These are phyloP conservation scores for Drosophila sp. DNA, from an alignment of 1,140 invertebrate genomes.

Conservation along the genomic window DNA sequence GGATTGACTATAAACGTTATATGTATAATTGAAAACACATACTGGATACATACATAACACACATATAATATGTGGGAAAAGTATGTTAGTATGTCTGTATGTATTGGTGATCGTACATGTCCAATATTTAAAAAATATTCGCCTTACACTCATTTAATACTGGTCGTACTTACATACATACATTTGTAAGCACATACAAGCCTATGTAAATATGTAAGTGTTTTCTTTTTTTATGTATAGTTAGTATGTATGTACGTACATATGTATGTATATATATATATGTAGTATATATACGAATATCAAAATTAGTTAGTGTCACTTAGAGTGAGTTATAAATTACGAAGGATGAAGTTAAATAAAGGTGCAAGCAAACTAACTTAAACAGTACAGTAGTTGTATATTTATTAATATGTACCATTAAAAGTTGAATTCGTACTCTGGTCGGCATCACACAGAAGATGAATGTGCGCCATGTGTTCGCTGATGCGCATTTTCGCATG, in stretches of 20 bases:
- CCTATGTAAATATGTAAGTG: too few relatives aligned
- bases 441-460: slow-evolving; percentile 26
- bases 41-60: too few relatives aligned
- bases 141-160: neutral
- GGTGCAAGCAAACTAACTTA: slow-evolving; percentile 36
- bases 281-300: neutral
- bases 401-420: neutral
- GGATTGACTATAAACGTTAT: slow-evolving; percentile 1
- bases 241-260: neutral
- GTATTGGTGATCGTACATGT: slow-evolving; percentile 24
- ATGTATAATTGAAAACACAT: neutral
- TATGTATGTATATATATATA: slow-evolving; percentile 6
- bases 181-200: too few relatives aligned
- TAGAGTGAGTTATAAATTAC: slow-evolving; percentile 42
- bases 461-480: slow-evolving; percentile 47
- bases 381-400: slow-evolving; percentile 16
- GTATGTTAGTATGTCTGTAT: slow-evolving; percentile 30
- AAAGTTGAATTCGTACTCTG: slow-evolving; percentile 21
- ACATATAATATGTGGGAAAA: neutral
- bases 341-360: slow-evolving; percentile 41
- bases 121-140: slow-evolving; percentile 45
- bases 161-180: neutral
- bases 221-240: too few relatives aligned
- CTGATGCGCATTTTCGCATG: slow-evolving; percentile 33
- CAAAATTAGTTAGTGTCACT: slow-evolving; percentile 28